These are phyloP conservation scores for Linyphia triangularis DNA, from an alignment of 2,888 invertebrate species.

Conservation along the genomic window DNA sequence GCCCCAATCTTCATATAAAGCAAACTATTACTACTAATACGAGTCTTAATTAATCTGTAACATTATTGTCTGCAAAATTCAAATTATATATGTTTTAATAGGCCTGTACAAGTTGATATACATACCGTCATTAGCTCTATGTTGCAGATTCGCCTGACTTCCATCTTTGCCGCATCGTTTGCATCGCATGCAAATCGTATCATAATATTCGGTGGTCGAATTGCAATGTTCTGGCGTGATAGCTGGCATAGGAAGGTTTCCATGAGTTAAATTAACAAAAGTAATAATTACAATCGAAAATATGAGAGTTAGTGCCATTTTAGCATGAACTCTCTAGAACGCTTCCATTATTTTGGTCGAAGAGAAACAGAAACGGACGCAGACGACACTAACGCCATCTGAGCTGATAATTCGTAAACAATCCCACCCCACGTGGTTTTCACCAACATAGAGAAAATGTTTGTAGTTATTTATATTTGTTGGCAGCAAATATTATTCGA, in stretches of 20 bases:
- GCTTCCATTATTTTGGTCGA: conserved; percentile 7
- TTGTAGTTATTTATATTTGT: too few relatives aligned
- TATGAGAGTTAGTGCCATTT: conserved; percentile 21
- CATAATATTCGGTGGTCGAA: conserved; percentile 59
- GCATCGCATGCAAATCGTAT: conserved; percentile 62
- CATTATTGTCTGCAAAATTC: neutral
- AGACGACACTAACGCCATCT: conserved; percentile 62
- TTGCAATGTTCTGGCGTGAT: conserved; percentile 62
- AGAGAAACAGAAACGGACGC: conserved; percentile 3
- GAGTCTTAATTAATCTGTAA: neutral
- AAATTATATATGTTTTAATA: neutral
- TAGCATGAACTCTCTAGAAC: neutral
- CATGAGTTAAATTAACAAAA: conserved; percentile 19
- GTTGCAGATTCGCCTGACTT: conserved; percentile 44
- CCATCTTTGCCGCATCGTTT: conserved; percentile 68
- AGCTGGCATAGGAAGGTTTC: conserved; percentile 56
- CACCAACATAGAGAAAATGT: too few relatives aligned
- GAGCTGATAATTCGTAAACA: conserved; percentile 59
- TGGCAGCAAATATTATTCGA: too few relatives aligned
- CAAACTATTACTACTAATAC: neutral
- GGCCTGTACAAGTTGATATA: neutral
- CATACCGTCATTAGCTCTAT: conserved; percentile 58
- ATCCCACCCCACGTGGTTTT: conserved; percentile 67
- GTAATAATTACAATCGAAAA: conserved; percentile 31
- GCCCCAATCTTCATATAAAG: neutral